These are phyloP conservation scores for Zaprionus africanus DNA, from an alignment of 1,140 invertebrate genomes.

Conservation along the genomic window DNA sequence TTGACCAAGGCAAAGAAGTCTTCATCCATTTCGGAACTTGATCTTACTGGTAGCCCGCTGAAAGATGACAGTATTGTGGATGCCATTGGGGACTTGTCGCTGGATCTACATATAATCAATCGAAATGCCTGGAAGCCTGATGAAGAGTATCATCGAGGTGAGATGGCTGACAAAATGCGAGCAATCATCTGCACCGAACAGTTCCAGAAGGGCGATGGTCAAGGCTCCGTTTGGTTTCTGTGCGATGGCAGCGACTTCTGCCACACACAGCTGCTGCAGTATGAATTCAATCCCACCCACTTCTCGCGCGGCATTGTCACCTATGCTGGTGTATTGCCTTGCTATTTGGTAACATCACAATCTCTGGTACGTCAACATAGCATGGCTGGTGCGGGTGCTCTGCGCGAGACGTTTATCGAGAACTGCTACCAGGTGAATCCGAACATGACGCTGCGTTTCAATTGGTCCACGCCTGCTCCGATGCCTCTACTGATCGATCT, in stretches of 20 bases:
- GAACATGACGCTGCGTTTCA: conserved; percentile 62
- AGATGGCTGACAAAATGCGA: conserved; percentile 56
- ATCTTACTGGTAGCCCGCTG: conserved; percentile 78
- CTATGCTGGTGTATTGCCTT: conserved; percentile 61
- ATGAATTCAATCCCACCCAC: conserved; percentile 56
- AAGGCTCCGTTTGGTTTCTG: conserved; percentile 75
- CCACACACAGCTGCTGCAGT: conserved; percentile 67
- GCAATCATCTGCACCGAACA: conserved; percentile 56
- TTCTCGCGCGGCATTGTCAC: conserved; percentile 67
- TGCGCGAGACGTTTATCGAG: conserved; percentile 66
- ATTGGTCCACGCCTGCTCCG: conserved; percentile 47
- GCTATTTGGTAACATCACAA: conserved; percentile 57
- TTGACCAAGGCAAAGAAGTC: conserved; percentile 18
- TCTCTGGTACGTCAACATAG: conserved; percentile 49
- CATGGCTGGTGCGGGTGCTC: conserved; percentile 7
- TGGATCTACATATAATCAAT: conserved; percentile 54
- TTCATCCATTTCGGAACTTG: conserved; percentile 33
- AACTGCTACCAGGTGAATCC: conserved; percentile 72
- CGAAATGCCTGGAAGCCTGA: conserved; percentile 69
- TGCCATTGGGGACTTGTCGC: conserved; percentile 65
- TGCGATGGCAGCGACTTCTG: conserved; percentile 65
- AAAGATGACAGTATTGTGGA: conserved; percentile 78
- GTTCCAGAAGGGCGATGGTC: conserved; percentile 57
- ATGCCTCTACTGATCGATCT: conserved; percentile 63
- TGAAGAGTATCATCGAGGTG: conserved; percentile 73